Conservation (phyloP, 2,113 vertebrate genomes). For the Stercorarius parasiticus region DNA sequence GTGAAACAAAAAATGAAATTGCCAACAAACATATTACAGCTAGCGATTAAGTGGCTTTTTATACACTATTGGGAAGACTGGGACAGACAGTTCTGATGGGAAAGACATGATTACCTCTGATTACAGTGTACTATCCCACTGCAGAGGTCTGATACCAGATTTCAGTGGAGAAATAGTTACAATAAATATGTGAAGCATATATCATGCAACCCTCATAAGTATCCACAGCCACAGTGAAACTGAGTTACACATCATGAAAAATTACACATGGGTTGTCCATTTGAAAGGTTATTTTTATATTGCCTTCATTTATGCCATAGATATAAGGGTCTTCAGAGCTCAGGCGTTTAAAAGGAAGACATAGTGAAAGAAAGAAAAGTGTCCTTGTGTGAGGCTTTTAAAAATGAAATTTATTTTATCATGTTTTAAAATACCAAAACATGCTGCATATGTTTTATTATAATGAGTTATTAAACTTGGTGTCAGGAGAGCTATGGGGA, state of each 20-base stretch:
- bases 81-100: conserved; percentile 2
- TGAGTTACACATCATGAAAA: conserved; percentile 25
- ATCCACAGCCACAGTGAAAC: neutral
- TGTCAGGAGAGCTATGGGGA: neutral
- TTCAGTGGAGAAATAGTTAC: neutral
- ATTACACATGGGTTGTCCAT: neutral
- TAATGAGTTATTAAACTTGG: neutral
- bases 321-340: neutral
- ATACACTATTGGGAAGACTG: neutral
- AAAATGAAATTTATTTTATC: neutral
- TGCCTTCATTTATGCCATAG: neutral
- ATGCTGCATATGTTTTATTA: neutral
- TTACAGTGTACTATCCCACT: conserved; percentile 2
- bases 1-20: conserved; percentile 60
- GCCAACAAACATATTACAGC: conserved; percentile 48
- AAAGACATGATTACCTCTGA: conserved; percentile 37
- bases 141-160: conserved; percentile 3
- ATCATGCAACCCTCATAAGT: neutral
- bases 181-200: neutral
- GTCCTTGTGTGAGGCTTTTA: neutral
- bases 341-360: neutral
- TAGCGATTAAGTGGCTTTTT: conserved; percentile 52
- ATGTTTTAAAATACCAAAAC: neutral
- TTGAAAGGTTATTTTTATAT: neutral
- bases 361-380: neutral